phyloP scores from a whole-genome alignment of 1,140 invertebrate genomes.

The Bombus polaris region DNA sequence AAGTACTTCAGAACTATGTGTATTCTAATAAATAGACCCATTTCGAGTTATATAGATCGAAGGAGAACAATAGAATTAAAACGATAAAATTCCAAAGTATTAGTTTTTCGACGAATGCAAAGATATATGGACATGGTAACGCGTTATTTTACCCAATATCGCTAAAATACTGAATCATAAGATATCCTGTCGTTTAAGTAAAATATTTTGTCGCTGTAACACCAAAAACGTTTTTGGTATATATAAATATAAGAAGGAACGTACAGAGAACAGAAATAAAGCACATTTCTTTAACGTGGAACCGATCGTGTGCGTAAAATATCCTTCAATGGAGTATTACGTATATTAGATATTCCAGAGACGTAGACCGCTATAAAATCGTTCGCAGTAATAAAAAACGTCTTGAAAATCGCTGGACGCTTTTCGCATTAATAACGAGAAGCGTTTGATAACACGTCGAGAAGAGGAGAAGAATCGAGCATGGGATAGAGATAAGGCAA shows the following conservation, averaged over 20 bases:
- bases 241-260: not conserved
- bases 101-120: too few species aligned
- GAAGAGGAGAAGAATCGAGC: not conserved
- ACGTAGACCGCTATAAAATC: not conserved
- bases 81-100: not conserved
- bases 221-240: too few species aligned
- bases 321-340: not conserved
- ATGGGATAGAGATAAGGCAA: not conserved
- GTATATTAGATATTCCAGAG: not conserved
- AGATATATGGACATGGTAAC: not conserved
- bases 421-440: constrained; percentile 29
- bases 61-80: not conserved
- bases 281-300: not conserved
- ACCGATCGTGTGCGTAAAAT: not conserved
- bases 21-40: too few species aligned
- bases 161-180: too few species aligned
- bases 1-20: too few species aligned
- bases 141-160: too few species aligned
- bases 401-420: not conserved
- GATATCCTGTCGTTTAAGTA: too few species aligned
- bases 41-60: not conserved
- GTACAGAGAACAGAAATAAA: not conserved
- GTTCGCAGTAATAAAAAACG: not conserved
- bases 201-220: not conserved
- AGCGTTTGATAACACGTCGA: not conserved